These are phyloP conservation scores for Ciconia boyciana DNA, from an alignment of 2,113 vertebrate species.

Conservation along the genomic window DNA sequence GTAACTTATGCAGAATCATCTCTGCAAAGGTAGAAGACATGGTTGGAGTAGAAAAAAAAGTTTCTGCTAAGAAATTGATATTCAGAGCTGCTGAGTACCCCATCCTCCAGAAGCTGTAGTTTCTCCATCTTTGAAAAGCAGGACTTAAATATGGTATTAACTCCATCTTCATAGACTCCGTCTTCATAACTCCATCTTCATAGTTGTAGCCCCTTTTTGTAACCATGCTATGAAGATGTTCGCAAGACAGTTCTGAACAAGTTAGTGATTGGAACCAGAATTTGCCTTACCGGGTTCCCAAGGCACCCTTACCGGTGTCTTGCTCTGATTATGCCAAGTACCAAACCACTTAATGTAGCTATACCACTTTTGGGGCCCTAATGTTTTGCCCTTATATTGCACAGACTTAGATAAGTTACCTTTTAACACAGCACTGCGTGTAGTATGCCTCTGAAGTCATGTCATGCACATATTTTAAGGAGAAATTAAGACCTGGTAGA, in stretches of 20 bases:
- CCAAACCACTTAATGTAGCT: not conserved
- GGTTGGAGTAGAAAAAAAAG: not conserved
- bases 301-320: not conserved
- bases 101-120: not conserved
- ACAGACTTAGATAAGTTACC: not conserved
- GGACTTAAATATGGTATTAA: not conserved
- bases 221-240: not conserved
- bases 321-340: not conserved
- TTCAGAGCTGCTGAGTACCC: not conserved
- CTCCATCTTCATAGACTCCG: not conserved
- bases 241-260: not conserved
- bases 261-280: not conserved
- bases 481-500: not conserved
- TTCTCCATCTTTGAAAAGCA: not conserved
- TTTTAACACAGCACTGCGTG: not conserved
- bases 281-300: fast-evolving
- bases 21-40: not conserved
- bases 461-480: not conserved
- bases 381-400: not conserved
- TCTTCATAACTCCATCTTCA: not conserved
- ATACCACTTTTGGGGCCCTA: not conserved
- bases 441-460: not conserved
- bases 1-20: not conserved
- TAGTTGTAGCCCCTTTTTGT: not conserved
- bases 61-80: not conserved